Evolutionary conservation across 2,113 vertebrate species (phyloP).

Genomic region (Accipiter virgatus): DNA sequence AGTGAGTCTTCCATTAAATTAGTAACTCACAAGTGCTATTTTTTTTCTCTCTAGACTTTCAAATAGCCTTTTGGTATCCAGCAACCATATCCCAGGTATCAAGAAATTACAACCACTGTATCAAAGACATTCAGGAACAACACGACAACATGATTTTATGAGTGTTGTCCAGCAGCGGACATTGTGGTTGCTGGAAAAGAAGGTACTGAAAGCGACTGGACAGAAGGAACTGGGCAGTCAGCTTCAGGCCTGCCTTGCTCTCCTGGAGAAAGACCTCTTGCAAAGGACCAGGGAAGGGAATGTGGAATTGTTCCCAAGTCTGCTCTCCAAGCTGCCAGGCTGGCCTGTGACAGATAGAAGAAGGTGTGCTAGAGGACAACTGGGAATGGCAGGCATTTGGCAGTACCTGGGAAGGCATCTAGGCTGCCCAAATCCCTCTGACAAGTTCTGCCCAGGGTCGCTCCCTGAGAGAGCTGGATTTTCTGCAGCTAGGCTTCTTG

Average conservation of each 20-base stretch:
- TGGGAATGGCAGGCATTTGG: background rate
- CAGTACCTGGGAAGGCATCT: background rate
- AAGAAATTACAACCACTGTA: background rate
- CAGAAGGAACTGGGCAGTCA: background rate
- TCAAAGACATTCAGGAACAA: background rate
- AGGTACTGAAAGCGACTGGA: background rate
- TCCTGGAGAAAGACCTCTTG: background rate
- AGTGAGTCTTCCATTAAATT: background rate
- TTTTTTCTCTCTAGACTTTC: background rate
- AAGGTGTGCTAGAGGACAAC: background rate
- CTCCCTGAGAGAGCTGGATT: background rate
- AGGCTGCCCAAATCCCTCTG: background rate
- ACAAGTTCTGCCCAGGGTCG: background rate
- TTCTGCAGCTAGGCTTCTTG: background rate
- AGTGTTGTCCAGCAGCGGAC: accelerated
- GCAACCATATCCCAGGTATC: background rate
- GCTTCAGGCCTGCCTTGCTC: background rate
- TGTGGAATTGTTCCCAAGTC: background rate
- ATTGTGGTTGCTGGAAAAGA: background rate
- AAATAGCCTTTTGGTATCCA: background rate
- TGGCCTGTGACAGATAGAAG: accelerated
- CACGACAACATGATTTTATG: accelerated
- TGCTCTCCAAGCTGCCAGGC: background rate
- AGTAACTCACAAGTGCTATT: background rate
- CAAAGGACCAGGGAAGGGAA: background rate